Percentiles rank a stretch among this genome's conserved stretches.
phyloP scores from a whole-genome alignment of 2,113 vertebrate species.

The Burhinus oedicnemus region DNA sequence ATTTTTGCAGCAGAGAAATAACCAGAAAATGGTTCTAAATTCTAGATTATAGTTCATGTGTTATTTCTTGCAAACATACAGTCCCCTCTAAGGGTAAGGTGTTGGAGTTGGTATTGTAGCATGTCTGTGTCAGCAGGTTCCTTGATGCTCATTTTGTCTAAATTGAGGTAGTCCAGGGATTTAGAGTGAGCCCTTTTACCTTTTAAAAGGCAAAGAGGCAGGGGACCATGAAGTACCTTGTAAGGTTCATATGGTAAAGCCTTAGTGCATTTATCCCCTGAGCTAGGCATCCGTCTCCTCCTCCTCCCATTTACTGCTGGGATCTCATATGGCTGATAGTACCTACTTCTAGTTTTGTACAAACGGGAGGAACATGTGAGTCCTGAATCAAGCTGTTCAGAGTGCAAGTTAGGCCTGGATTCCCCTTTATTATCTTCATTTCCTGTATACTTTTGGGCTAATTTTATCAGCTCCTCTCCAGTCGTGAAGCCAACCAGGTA shows the following conservation, averaged over 20 bases:
- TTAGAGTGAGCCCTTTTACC: constrained; percentile 89
- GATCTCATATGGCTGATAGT: constrained; percentile 92
- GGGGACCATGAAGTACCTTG: constrained; percentile 81
- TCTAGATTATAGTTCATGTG: constrained; percentile 74
- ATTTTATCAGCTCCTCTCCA: constrained; percentile 89
- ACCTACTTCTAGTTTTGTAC: constrained; percentile 86
- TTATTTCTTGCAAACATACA: constrained; percentile 88
- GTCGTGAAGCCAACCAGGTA: constrained; percentile 92
- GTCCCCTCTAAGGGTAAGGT: constrained; percentile 88
- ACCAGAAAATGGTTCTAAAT: not conserved
- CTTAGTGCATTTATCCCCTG: constrained; percentile 86
- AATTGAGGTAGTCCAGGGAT: constrained; percentile 94
- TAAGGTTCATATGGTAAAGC: constrained; percentile 78
- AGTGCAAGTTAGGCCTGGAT: constrained; percentile 70
- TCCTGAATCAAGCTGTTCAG: constrained; percentile 83
- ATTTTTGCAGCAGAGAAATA: constrained; percentile 16
- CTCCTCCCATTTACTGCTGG: constrained; percentile 84
- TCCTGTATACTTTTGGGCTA: constrained; percentile 85
- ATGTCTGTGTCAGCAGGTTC: constrained; percentile 91
- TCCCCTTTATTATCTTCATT: constrained; percentile 78
- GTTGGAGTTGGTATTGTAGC: constrained; percentile 90
- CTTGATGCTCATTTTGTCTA: constrained; percentile 90
- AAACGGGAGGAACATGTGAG: constrained; percentile 83
- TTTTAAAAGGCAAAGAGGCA: constrained; percentile 89
- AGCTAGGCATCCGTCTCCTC: constrained; percentile 89